phyloP scores from a whole-genome alignment of 2,888 invertebrate genomes.

The Embidobia sp. region DNA sequence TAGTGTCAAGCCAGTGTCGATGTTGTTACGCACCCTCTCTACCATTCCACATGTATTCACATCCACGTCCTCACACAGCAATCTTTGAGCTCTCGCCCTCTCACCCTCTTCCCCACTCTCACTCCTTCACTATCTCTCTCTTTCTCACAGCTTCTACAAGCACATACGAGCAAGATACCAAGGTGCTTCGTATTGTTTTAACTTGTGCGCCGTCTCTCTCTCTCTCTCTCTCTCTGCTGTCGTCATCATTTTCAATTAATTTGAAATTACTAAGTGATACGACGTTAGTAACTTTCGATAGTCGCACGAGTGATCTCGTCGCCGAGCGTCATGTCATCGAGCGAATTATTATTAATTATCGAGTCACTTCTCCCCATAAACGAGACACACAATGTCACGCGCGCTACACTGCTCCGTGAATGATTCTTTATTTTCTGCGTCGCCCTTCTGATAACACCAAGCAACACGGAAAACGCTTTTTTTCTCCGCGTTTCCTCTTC shows the following conservation, averaged over 20 bases:
- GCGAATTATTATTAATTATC: conserved; percentile 78
- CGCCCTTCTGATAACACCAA: conserved; percentile 46
- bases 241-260: conserved; percentile 79
- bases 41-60: conserved; percentile 20
- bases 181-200: conserved; percentile 74
- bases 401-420: conserved; percentile 44
- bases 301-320: conserved; percentile 57
- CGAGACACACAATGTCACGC: too few species aligned
- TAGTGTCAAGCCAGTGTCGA: conserved; percentile 44
- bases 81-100: too few species aligned
- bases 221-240: conserved; percentile 61
- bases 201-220: conserved; percentile 70
- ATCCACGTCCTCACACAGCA: neutral
- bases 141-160: neutral
- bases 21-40: conserved; percentile 51
- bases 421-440: conserved; percentile 64
- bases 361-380: conserved; percentile 70
- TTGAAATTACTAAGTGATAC: conserved; percentile 74
- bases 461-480: conserved; percentile 34
- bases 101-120: neutral
- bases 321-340: conserved; percentile 48
- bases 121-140: neutral
- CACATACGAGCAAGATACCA: conserved; percentile 56
- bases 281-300: conserved; percentile 63
- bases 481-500: conserved; percentile 47